Percentiles rank a stretch among this genome's conserved stretches.
Evolutionary conservation across 2,797 vertebrate species (phyloP).

Genomic region (Lophotriccus pileatus): DNA sequence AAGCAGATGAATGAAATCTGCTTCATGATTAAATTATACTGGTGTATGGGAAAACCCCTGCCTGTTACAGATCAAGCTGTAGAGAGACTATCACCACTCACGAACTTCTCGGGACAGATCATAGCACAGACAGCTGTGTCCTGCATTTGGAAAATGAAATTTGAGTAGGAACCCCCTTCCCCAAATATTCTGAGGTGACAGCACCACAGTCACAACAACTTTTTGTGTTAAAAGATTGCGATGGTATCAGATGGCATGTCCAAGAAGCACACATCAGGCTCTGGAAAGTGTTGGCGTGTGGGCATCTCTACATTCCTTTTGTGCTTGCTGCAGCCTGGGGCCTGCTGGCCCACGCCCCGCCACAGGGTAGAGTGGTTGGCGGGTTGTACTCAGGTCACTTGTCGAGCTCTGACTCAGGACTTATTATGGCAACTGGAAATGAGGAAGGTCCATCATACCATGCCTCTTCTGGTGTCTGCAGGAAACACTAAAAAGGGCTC

Average conservation of each 20-base stretch:
- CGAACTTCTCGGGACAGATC: neutral
- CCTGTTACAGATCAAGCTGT: neutral
- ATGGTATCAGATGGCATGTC: neutral
- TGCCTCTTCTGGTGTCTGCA: neutral
- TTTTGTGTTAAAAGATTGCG: neutral
- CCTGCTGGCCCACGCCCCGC: neutral
- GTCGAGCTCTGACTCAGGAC: neutral
- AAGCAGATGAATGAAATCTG: slow-evolving; percentile 50
- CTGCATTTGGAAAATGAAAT: neutral
- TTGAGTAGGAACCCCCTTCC: neutral
- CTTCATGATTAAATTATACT: slow-evolving; percentile 52
- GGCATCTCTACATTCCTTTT: neutral
- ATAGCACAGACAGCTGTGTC: neutral
- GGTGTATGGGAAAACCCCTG: slow-evolving; percentile 17
- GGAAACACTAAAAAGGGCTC: neutral
- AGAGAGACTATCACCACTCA: neutral
- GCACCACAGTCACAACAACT: neutral
- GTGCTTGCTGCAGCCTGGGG: neutral
- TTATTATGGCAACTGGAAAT: neutral
- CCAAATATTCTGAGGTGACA: neutral
- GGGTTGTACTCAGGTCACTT: neutral
- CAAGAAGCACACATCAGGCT: neutral
- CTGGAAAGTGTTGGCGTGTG: neutral
- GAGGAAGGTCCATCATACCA: neutral
- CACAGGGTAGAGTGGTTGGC: neutral